phyloP scores from a whole-genome alignment of 2,113 vertebrate genomes.

The Tapirus terrestris region DNA sequence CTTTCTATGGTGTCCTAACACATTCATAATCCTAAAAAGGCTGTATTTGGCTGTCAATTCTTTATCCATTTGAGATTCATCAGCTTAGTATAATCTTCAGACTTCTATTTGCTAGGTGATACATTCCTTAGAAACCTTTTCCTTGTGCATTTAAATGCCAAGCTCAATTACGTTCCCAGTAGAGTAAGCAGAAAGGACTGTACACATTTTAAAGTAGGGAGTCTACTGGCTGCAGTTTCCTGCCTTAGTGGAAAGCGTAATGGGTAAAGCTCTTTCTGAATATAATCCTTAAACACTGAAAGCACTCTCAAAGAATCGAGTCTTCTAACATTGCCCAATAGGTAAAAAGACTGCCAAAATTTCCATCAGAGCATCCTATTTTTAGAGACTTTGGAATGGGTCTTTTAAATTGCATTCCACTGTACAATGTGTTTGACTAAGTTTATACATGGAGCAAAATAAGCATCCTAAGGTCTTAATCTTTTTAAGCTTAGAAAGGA shows the following conservation, averaged over 20 bases:
- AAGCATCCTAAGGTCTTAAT: not conserved
- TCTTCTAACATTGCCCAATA: conserved; percentile 1
- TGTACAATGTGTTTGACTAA: conserved; percentile 44
- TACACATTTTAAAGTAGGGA: conserved; percentile 34
- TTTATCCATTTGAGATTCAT: not conserved
- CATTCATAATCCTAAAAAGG: not conserved
- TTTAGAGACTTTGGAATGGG: conserved; percentile 61
- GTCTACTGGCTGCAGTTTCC: conserved; percentile 2
- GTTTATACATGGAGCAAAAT: conserved; percentile 10
- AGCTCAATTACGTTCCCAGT: not conserved
- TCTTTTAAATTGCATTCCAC: conserved; percentile 60
- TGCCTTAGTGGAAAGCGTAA: not conserved
- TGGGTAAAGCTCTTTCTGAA: conserved; percentile 12
- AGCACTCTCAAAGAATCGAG: conserved; percentile 35
- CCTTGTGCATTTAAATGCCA: conserved; percentile 51
- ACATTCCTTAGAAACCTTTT: conserved; percentile 67
- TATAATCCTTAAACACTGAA: conserved; percentile 1
- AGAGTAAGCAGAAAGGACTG: conserved; percentile 68
- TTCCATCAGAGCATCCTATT: conserved; percentile 74
- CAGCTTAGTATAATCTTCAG: not conserved
- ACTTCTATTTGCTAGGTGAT: conserved; percentile 32
- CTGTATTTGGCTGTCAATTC: not conserved
- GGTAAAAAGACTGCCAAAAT: conserved; percentile 61
- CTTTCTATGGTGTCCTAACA: not conserved
- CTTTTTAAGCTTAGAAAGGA: not conserved